Evolutionary conservation across 2,113 vertebrate species (phyloP), one percentile per base, ranked within the genome.

Genomic region (Campylomormyrus numenius): DNA sequence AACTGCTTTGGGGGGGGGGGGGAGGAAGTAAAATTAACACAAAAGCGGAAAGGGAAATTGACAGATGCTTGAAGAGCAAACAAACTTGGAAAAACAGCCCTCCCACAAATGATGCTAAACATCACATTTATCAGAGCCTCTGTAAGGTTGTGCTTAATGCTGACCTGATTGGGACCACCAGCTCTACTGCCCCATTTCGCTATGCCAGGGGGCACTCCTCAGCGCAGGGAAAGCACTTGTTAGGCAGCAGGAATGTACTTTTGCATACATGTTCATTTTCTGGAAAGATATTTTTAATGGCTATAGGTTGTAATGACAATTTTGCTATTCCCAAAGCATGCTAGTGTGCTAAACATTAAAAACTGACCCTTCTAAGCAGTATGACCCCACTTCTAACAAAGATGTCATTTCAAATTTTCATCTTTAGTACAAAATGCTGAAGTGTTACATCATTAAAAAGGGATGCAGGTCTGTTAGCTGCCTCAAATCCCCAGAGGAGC

Each of bases 401-500:
- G 45, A 11, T 27, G 24, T 85, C 84, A 45, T 85, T 85, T 83
- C 39, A 19, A 1, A 39, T 83, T 42, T 19, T 42, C 7, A 15
- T 80, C 39, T 35, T 80, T 5, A 42, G 90, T 91, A 90, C 9
- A 27, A 66, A 66, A 66, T 13, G n/a, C 10, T 70, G 10, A 66
- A 27, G 24, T 13, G 27, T 70, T 70, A 70, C n/a, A 11, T 70
- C n/a, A 70, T 70, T 70, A 13, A 31, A 70, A 70, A 70, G 3
- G 10, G 62, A 46, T 90, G 93, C 94, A 94, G 94, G 95, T 96
- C 93, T 89, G 62, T 91, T 91, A 93, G 93, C 89, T 93, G 92
- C 85, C 92, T 93, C 93, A 94, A 94, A 31, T 92, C 90, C 90
- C 90, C 85, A 89, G 93, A 90, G 91, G 86, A 89, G 91, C 89